Conservation (phyloP, 2,888 invertebrate genomes). For the Athalia circularis region DNA sequence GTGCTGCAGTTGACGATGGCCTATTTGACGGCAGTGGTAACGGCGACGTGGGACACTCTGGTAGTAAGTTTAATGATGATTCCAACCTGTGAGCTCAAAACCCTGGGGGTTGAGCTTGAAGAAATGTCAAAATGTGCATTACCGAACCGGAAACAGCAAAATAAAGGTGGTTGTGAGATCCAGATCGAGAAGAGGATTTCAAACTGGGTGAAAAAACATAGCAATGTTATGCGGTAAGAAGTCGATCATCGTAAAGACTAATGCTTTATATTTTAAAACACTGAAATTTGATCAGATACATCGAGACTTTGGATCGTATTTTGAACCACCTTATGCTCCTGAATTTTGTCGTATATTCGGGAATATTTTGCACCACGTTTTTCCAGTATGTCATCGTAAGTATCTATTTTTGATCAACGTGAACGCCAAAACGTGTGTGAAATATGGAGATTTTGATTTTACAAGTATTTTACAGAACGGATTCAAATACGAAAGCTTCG, state of each 20-base stretch:
- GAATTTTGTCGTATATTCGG: constrained; percentile 21
- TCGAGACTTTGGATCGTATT: constrained; percentile 6
- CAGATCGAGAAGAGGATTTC: neutral
- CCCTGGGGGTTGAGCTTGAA: constrained; percentile 7
- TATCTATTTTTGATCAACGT: neutral
- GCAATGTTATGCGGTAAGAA: constrained; percentile 15
- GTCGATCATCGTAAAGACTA: neutral
- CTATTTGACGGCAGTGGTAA: constrained; percentile 20
- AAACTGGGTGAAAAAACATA: constrained; percentile 29
- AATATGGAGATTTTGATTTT: neutral
- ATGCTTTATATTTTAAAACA: too few species aligned
- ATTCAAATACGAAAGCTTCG: constrained; percentile 2
- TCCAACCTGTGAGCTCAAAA: constrained; percentile 23
- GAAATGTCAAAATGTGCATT: neutral
- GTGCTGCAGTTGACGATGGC: constrained; percentile 9
- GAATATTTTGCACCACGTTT: constrained; percentile 18
- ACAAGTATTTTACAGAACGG: constrained; percentile 1
- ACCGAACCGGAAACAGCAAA: too few species aligned
- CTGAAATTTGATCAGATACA: constrained; percentile 3
- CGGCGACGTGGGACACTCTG: constrained; percentile 21
- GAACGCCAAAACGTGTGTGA: neutral
- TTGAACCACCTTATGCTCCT: constrained; percentile 10
- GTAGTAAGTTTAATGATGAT: constrained; percentile 6
- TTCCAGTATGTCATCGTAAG: constrained; percentile 24
- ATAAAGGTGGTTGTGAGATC: neutral